These are phyloP conservation scores for Hydropotes inermis DNA, from an alignment of 2,113 vertebrate species.

Conservation along the genomic window DNA sequence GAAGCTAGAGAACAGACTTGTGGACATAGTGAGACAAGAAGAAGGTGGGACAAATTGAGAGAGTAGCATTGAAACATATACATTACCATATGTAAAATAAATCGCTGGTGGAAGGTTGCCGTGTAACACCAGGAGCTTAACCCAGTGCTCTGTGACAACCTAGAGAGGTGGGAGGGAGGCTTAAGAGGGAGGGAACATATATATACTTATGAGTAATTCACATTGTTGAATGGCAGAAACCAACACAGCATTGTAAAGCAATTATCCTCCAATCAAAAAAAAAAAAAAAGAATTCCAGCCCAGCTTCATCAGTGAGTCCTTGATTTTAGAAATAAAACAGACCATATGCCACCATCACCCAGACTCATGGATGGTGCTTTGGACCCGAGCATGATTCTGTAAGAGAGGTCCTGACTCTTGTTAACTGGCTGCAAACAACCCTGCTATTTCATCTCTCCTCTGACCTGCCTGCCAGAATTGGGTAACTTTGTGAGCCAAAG, in stretches of 20 bases:
- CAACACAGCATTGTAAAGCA: not conserved
- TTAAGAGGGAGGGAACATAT: not conserved
- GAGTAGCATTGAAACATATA: not conserved
- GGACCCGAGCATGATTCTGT: not conserved
- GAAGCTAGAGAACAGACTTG: not conserved
- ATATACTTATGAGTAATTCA: not conserved
- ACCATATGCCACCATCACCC: rapidly evolving
- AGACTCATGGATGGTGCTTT: not conserved
- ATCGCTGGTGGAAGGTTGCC: not conserved
- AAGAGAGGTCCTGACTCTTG: rapidly evolving
- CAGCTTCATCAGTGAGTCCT: not conserved
- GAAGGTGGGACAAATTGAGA: not conserved
- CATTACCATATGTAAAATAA: not conserved
- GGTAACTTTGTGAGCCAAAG: rapidly evolving
- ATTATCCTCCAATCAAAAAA: not conserved
- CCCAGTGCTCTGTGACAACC: not conserved
- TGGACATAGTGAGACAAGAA: not conserved
- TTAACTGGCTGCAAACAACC: rapidly evolving
- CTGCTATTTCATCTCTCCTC: not conserved
- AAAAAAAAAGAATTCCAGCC: not conserved
- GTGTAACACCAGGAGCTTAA: not conserved
- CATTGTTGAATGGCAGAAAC: not conserved
- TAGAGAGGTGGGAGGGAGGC: not conserved
- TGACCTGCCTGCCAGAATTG: too few relatives aligned
- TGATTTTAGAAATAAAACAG: not conserved